A percentile compares a stretch with the other conserved stretches of the same genome.
Evolutionary conservation across 2,888 invertebrate genomes (phyloP).

Genomic region (Hypolimnas misippus): DNA sequence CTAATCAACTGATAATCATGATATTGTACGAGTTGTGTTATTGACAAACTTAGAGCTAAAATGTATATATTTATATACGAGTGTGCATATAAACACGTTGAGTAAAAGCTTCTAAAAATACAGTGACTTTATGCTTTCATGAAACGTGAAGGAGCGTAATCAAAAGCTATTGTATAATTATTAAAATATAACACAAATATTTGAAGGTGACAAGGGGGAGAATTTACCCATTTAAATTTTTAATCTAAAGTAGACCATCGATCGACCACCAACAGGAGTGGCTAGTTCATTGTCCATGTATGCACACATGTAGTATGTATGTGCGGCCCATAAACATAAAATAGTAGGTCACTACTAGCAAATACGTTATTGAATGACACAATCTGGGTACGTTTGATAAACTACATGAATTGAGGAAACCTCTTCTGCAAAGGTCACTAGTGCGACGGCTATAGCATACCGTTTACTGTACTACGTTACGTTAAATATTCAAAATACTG

Average conservation of each 20-base stretch:
- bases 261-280: slow-evolving; percentile 34
- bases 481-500: not conserved
- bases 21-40: no score
- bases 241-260: slow-evolving; percentile 33
- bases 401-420: not conserved
- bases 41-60: no score
- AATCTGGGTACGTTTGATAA: slow-evolving; percentile 16
- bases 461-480: not conserved
- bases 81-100: no score
- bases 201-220: not conserved
- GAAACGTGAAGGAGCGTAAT: no score
- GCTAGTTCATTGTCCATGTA: slow-evolving; percentile 35
- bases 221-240: slow-evolving; percentile 2
- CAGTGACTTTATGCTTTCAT: no score
- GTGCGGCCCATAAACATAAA: slow-evolving; percentile 29
- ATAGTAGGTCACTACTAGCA: slow-evolving; percentile 34
- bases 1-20: not conserved
- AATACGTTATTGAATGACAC: slow-evolving; percentile 30
- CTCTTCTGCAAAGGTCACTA: not conserved
- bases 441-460: not conserved
- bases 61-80: no score
- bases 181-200: not conserved
- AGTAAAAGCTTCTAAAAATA: no score
- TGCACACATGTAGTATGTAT: slow-evolving; percentile 20
- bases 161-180: no score